These are phyloP conservation scores for Melanotaenia parkinsoni DNA, from an alignment of 2,797 vertebrate genomes.

Conservation along the genomic window DNA sequence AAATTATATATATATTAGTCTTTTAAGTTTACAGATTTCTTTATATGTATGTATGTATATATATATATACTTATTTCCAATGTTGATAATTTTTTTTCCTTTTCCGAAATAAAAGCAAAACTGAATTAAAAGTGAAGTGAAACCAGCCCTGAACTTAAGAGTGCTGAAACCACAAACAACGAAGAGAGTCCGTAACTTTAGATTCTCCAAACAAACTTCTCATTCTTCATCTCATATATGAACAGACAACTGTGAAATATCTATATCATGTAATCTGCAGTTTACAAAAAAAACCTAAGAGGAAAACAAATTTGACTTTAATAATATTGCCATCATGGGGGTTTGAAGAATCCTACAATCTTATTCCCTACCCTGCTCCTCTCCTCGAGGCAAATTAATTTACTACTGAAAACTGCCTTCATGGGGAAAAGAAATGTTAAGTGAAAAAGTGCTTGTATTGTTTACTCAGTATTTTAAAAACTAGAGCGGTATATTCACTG, in stretches of 20 bases:
- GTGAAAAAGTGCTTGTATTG: slow-evolving; percentile 76
- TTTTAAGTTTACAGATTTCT: slow-evolving; percentile 5
- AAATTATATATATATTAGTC: not conserved
- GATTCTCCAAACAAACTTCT: slow-evolving; percentile 42
- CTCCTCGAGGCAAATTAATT: slow-evolving; percentile 53
- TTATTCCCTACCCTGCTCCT: slow-evolving; percentile 32
- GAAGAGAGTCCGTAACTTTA: slow-evolving; percentile 42
- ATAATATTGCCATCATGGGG: slow-evolving; percentile 64
- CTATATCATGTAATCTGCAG: slow-evolving; percentile 40
- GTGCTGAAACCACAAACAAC: slow-evolving; percentile 57
- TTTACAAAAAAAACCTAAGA: slow-evolving; percentile 42
- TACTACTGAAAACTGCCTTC: slow-evolving; percentile 46
- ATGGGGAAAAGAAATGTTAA: slow-evolving; percentile 58
- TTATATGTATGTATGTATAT: too few relatives aligned
- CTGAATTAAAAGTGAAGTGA: slow-evolving; percentile 62
- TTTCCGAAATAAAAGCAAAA: slow-evolving; percentile 5
- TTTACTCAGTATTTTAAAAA: slow-evolving; percentile 68
- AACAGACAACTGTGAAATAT: slow-evolving; percentile 49
- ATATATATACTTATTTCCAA: not conserved
- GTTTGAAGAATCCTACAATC: slow-evolving; percentile 41
- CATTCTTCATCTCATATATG: slow-evolving; percentile 42
- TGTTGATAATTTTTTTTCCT: not conserved
- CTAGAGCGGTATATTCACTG: slow-evolving; percentile 72
- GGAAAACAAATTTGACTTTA: slow-evolving; percentile 51
- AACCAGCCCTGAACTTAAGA: slow-evolving; percentile 40